Percentiles rank a stretch among this genome's conserved stretches.
Conservation (phyloP, 2,888 invertebrate species). For the Tineola bisselliella region DNA sequence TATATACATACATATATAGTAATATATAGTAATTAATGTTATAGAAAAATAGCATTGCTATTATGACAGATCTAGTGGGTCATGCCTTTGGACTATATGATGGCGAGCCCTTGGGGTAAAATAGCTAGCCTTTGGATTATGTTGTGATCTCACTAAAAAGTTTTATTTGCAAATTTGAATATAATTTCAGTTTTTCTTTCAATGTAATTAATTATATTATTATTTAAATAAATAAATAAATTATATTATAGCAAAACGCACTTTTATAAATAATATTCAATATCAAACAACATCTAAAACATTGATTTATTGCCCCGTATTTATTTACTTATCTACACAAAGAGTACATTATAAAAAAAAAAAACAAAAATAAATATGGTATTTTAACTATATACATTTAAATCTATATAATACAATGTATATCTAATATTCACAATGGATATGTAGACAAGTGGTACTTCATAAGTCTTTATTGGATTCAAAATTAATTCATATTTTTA, state of each 20-base stretch:
- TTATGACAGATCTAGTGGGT: too few relatives aligned
- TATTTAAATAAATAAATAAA: too few relatives aligned
- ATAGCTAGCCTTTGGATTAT: too few relatives aligned
- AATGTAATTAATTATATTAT: too few relatives aligned
- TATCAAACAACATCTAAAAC: neutral
- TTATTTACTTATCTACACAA: neutral
- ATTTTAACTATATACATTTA: constrained; percentile 36
- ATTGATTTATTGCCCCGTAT: constrained; percentile 4
- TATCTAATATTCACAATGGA: constrained; percentile 53
- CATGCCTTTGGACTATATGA: too few relatives aligned
- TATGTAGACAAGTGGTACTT: constrained; percentile 50
- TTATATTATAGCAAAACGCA: neutral
- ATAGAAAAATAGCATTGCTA: too few relatives aligned
- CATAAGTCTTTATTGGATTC: constrained; percentile 35
- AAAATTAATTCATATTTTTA: neutral
- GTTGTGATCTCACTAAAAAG: too few relatives aligned
- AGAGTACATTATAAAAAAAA: neutral
- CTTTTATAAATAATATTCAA: neutral
- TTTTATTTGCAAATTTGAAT: too few relatives aligned
- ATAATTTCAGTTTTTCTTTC: too few relatives aligned
- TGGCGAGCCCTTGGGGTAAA: too few relatives aligned
- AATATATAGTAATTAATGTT: too few relatives aligned
- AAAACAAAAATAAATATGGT: constrained; percentile 19
- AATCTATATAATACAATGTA: constrained; percentile 55
- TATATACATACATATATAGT: too few relatives aligned